Conservation (phyloP, 2,113 vertebrate genomes). For the Pristiophorus japonicus region DNA sequence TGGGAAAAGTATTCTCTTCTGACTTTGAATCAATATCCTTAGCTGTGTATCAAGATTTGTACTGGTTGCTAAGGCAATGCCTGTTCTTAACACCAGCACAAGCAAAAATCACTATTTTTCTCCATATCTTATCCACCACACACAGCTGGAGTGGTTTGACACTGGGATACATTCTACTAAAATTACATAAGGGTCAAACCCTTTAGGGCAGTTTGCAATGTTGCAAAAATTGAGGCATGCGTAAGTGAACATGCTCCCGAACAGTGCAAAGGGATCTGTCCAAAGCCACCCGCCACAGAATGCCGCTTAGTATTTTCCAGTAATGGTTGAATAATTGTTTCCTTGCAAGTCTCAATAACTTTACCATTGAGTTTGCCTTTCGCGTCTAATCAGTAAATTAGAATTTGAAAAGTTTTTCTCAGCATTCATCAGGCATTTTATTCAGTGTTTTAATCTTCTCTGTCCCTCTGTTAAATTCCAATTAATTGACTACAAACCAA, state of each 20-base stretch:
- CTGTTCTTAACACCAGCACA: not conserved
- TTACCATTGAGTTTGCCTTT: not conserved
- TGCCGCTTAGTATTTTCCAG: not conserved
- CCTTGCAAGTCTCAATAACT: not conserved
- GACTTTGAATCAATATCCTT: not conserved
- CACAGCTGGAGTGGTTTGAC: not conserved
- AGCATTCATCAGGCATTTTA: not conserved
- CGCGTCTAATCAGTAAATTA: not conserved
- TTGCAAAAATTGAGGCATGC: not conserved
- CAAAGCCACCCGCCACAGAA: not conserved
- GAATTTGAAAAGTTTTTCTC: not conserved
- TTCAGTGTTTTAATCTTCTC: not conserved
- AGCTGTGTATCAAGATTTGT: not conserved
- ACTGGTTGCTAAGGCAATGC: not conserved
- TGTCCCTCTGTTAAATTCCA: not conserved
- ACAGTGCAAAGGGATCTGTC: not conserved
- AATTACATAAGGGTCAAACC: too few relatives aligned
- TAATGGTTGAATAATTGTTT: not conserved
- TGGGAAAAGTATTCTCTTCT: too few relatives aligned
- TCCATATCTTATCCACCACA: not conserved
- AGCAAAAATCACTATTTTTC: not conserved
- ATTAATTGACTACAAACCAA: not conserved
- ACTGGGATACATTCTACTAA: not conserved
- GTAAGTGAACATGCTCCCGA: not conserved
- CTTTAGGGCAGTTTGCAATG: too few relatives aligned